Percentiles rank a stretch among this genome's conserved stretches.
Conservation (phyloP, 2,797 vertebrate species). For the Mionectes olivaceus region DNA sequence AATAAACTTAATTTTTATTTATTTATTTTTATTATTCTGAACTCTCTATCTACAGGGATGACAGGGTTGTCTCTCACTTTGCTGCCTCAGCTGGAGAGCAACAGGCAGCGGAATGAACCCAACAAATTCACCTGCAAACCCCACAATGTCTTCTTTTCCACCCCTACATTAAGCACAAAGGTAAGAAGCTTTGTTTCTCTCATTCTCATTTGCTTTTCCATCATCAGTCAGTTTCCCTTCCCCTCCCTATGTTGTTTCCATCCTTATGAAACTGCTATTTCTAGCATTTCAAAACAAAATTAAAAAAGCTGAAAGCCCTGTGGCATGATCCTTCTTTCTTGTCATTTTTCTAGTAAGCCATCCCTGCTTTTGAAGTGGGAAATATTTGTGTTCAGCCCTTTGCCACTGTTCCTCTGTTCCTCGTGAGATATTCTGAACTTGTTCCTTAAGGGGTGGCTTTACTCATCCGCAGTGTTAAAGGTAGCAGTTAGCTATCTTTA, state of each 20-base stretch:
- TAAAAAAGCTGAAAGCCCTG: background rate
- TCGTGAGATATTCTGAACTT: background rate
- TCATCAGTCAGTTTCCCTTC: background rate
- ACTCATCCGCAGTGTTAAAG: background rate
- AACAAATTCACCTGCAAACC: background rate
- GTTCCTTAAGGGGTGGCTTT: background rate
- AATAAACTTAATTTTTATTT: background rate
- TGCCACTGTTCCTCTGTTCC: fast-evolving
- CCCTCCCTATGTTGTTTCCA: background rate
- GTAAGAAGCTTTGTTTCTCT: background rate
- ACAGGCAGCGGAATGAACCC: background rate
- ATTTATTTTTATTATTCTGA: background rate
- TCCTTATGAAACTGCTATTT: background rate
- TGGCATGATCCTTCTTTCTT: background rate
- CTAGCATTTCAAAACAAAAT: background rate
- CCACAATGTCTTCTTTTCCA: background rate
- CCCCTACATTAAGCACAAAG: background rate
- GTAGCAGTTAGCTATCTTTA: background rate
- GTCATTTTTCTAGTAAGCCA: background rate
- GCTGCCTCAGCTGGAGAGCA: background rate
- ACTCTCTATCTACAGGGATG: background rate
- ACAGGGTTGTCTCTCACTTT: background rate
- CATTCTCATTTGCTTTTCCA: background rate
- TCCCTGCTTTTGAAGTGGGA: background rate
- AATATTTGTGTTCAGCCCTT: background rate